Conservation (phyloP, 2,797 vertebrate species). For the Simalia tracyae region DNA sequence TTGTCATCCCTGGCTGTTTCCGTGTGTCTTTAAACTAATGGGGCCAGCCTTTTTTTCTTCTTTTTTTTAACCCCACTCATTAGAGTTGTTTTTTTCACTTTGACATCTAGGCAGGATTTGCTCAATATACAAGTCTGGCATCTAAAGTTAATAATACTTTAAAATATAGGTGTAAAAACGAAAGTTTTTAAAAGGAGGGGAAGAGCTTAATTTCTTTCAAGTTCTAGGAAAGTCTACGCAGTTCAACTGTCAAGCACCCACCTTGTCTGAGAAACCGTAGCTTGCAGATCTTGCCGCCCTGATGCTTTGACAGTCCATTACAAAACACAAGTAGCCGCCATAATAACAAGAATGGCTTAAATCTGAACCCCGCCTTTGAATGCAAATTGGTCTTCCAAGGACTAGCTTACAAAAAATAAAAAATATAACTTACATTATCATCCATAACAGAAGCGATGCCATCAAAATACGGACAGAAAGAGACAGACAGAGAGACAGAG, state of each 20-base stretch:
- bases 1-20: conserved; percentile 82
- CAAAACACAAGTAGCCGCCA: background rate
- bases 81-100: conserved; percentile 79
- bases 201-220: conserved; percentile 70
- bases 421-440: background rate
- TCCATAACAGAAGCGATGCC: background rate
- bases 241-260: conserved; percentile 38
- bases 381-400: background rate
- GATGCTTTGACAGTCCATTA: background rate
- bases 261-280: conserved; percentile 46
- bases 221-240: conserved; percentile 53
- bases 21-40: conserved; percentile 81
- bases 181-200: conserved; percentile 48
- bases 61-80: conserved; percentile 75
- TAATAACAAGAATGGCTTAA: background rate
- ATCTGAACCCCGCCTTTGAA: background rate
- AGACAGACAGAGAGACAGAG: background rate
- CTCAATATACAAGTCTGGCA: conserved; percentile 71
- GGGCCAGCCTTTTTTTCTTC: conserved; percentile 62
- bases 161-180: conserved; percentile 58
- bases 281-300: background rate
- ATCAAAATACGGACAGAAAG: background rate
- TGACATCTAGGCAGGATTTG: conserved; percentile 77
- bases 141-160: conserved; percentile 75
- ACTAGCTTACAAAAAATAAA: background rate